Evolutionary conservation across 2,888 invertebrate species (phyloP).

Genomic region (Peribatodes rhomboidaria): DNA sequence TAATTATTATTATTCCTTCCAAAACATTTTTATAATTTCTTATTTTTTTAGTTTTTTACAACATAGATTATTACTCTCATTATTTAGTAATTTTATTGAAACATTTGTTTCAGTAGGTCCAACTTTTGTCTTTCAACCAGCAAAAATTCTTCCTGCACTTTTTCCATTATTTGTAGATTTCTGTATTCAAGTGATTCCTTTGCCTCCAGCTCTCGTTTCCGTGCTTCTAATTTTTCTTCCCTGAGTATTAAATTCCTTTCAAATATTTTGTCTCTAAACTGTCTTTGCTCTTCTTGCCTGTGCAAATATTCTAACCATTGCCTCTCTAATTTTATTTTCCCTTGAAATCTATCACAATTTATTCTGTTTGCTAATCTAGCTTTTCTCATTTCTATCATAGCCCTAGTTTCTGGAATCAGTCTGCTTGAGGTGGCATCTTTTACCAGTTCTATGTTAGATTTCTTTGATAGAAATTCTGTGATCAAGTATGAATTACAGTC

Average conservation of each 20-base stretch:
- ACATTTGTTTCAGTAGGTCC: constrained; percentile 59
- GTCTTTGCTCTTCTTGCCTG: constrained; percentile 58
- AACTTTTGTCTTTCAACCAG: constrained; percentile 63
- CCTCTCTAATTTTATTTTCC: constrained; percentile 66
- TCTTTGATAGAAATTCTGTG: constrained; percentile 54
- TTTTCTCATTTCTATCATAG: constrained; percentile 64
- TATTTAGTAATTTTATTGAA: constrained; percentile 27
- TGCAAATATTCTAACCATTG: constrained; percentile 68
- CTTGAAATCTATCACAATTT: constrained; percentile 62
- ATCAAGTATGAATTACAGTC: constrained; percentile 57
- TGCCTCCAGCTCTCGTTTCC: constrained; percentile 59
- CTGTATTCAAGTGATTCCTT: constrained; percentile 61
- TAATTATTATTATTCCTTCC: no score
- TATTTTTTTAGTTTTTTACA: no score
- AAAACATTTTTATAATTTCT: no score
- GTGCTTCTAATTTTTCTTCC: constrained; percentile 61
- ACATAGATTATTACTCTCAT: no score
- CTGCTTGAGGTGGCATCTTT: constrained; percentile 33
- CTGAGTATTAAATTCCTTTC: constrained; percentile 59
- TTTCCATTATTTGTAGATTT: constrained; percentile 60
- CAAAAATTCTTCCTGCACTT: constrained; percentile 57
- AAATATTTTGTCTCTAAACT: constrained; percentile 56
- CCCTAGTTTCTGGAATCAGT: constrained; percentile 55
- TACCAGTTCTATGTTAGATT: constrained; percentile 23
- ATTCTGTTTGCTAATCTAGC: constrained; percentile 65